phyloP scores from a whole-genome alignment of 2,797 vertebrate genomes.

The Pipistrellus pipistrellus region DNA sequence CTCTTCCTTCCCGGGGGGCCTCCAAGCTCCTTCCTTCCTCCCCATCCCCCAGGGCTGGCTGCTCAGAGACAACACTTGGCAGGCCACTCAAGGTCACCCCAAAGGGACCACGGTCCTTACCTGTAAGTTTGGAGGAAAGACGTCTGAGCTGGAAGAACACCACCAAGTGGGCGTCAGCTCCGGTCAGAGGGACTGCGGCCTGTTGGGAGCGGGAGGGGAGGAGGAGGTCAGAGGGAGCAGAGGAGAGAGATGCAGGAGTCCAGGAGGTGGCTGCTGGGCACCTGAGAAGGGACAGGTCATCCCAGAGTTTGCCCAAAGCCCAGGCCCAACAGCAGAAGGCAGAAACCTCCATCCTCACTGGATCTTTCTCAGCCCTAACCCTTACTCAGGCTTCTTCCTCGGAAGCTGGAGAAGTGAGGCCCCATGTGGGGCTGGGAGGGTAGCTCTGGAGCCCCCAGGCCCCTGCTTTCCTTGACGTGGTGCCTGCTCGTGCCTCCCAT shows the following conservation, averaged over 20 bases:
- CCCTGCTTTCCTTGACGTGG: accelerated
- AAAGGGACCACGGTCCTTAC: constrained; percentile 59
- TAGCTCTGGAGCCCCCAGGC: not conserved
- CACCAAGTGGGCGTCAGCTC: constrained; percentile 80
- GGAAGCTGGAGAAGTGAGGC: not conserved
- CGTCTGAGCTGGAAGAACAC: constrained; percentile 86
- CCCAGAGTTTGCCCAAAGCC: not conserved
- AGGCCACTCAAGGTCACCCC: not conserved
- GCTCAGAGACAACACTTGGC: not conserved
- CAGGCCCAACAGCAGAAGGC: not conserved
- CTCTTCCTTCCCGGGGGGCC: accelerated
- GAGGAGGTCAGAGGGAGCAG: not conserved
- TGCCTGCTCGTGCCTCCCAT: not conserved
- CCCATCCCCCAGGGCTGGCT: not conserved
- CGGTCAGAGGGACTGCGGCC: constrained; percentile 87
- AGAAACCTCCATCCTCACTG: not conserved
- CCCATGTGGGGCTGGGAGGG: not conserved
- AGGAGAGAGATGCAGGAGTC: not conserved
- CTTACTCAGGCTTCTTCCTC: not conserved
- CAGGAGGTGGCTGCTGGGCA: not conserved
- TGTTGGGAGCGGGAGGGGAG: not conserved
- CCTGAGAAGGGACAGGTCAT: not conserved
- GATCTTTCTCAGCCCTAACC: not conserved
- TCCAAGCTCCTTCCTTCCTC: not conserved
- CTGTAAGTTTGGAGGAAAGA: constrained; percentile 87